These are phyloP conservation scores for Podilymbus podiceps DNA, from an alignment of 2,113 vertebrate species.

Conservation along the genomic window DNA sequence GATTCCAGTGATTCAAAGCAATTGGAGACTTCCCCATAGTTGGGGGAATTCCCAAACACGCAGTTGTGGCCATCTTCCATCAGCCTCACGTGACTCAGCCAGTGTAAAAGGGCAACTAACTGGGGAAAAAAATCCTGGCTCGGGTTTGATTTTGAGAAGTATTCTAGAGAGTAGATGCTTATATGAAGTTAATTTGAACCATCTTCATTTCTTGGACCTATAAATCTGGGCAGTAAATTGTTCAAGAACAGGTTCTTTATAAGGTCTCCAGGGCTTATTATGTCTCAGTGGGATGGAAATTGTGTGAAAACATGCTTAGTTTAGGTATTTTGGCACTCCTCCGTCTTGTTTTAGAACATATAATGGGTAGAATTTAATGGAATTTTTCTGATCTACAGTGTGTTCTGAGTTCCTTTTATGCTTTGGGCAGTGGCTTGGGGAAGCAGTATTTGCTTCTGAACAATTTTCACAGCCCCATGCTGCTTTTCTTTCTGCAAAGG, in stretches of 20 bases:
- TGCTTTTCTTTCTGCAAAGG: neutral
- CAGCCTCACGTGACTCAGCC: neutral
- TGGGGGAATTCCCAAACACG: neutral
- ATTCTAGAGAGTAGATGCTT: neutral
- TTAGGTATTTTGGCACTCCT: slow-evolving; percentile 32
- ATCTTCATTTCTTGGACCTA: slow-evolving; percentile 53
- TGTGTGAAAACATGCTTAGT: slow-evolving; percentile 13
- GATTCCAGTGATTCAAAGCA: neutral
- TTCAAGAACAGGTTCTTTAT: slow-evolving; percentile 45
- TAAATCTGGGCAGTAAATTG: slow-evolving; percentile 40
- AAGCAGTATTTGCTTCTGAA: neutral
- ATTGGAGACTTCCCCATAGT: neutral
- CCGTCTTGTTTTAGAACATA: slow-evolving; percentile 35
- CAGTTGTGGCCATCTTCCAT: neutral
- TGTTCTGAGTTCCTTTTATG: neutral
- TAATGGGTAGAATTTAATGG: slow-evolving; percentile 17
- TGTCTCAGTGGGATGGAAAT: slow-evolving; percentile 51
- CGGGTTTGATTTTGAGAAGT: neutral
- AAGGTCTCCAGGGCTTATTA: slow-evolving; percentile 35
- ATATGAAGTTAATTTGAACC: slow-evolving; percentile 52
- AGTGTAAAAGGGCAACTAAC: neutral
- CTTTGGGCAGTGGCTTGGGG: neutral
- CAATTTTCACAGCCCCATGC: neutral
- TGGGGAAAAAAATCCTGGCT: neutral
- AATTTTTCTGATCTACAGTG: slow-evolving; percentile 1